Conservation (phyloP, 2,797 vertebrate genomes). For the Mastacembelus armatus region DNA sequence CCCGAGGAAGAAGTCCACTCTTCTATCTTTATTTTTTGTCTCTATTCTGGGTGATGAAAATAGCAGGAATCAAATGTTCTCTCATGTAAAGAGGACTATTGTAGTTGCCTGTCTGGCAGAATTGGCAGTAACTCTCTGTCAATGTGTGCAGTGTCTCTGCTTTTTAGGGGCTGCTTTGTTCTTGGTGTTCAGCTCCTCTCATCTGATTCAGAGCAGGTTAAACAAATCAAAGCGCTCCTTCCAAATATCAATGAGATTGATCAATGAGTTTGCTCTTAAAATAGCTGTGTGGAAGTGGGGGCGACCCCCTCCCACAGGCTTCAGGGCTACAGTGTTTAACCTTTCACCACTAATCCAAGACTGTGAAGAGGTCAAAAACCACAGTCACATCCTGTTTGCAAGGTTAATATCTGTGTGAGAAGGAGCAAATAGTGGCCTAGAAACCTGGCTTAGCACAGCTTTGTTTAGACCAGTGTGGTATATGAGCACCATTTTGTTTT, state of each 20-base stretch:
- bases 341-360: background rate
- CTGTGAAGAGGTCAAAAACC: slow-evolving; percentile 8
- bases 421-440: slow-evolving; percentile 12
- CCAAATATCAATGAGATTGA: slow-evolving; percentile 16
- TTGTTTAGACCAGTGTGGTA: background rate
- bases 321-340: slow-evolving; percentile 11
- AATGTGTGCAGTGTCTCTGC: background rate
- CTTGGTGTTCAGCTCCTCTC: background rate
- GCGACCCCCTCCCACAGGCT: background rate
- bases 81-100: background rate
- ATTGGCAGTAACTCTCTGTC: background rate
- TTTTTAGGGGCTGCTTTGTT: background rate
- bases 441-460: background rate
- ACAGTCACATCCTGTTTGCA: slow-evolving; percentile 6
- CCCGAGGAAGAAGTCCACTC: too few relatives aligned
- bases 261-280: slow-evolving; percentile 18
- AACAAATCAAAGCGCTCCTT: slow-evolving; percentile 21
- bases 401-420: slow-evolving; percentile 27
- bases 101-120: background rate
- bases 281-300: background rate
- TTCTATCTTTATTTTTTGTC: too few relatives aligned
- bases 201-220: slow-evolving; percentile 1
- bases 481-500: background rate
- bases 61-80: background rate
- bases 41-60: background rate